Base-by-base conservation (phyloP, 1,140 invertebrate species). In the Oncopodura yosiiana region DNA sequence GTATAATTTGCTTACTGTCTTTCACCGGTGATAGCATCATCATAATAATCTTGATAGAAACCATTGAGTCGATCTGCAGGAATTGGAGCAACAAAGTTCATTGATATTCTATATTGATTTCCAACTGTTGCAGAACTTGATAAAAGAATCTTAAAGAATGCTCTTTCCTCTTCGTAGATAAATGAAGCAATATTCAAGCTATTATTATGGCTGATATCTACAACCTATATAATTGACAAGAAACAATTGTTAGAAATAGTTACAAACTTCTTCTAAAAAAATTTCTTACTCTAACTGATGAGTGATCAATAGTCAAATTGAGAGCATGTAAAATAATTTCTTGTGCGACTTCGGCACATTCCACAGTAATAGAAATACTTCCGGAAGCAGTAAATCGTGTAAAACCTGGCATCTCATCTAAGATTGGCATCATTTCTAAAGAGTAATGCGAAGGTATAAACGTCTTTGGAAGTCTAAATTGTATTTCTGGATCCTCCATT, bases 1-100 rank as follows among this genome's bases (percentile, higher is more conserved):
- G 8, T 34, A 34, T 34, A 19, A 44, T 23, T 46, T 6, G 23
- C 3, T 2, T 32, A 56, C 54, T 18, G 34, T 34, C 29, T 58
- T 24, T 58, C 36, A 0, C 39, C 32, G 0, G 43, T 52, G 5
- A 18, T 16, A 23, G 34, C 26, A 27, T 58, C 49, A 30, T 46
- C 29, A 39, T 58, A 58, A 46, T 39, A 52, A 36, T 58, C 56
- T 26, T 45, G 42, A 18, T 58, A 58, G 41, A 58, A 46, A 14
- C 56, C 56, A 52, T 58, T 58, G 11, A 58, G 29, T 18, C 49
- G 24, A 36, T 51, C 43, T 46, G 41, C 49, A 1, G 51, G 21
- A 44, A 44, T 26, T 3, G 36, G 44, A 19, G 57, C 34, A 3
- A 46, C 44, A 27, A 53, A 60, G 12, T 54, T n/a, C 0, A 60